Conservation (phyloP, 2,888 invertebrate species). For the Xanthorhoe designata region DNA sequence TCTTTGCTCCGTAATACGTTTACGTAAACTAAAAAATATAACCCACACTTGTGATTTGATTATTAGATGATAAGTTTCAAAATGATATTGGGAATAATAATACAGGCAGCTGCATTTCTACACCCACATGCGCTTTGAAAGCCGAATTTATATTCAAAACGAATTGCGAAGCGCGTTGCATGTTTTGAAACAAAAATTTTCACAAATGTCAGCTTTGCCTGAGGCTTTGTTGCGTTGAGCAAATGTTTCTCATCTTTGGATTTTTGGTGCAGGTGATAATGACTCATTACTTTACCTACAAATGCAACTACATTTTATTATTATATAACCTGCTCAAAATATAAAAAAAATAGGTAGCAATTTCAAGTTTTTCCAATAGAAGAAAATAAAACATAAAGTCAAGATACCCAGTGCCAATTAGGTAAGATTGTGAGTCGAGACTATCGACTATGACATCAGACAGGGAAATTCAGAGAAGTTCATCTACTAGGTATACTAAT, state of each 20-base stretch:
- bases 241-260: background rate
- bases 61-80: conserved; percentile 37
- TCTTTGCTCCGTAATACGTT: background rate
- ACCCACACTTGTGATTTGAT: conserved; percentile 35
- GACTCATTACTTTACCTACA: background rate
- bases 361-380: background rate
- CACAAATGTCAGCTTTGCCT: background rate
- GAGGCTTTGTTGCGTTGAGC: background rate
- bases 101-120: conserved; percentile 33
- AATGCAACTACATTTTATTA: background rate
- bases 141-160: conserved; percentile 28
- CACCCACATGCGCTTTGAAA: conserved; percentile 33
- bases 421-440: background rate
- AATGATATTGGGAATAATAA: conserved; percentile 38
- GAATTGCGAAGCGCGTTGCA: conserved; percentile 13
- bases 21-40: conserved; percentile 14
- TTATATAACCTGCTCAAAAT: background rate
- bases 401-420: background rate
- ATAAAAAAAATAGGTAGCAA: background rate
- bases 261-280: background rate
- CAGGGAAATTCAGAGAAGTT: background rate
- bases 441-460: background rate
- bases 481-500: background rate
- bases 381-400: background rate
- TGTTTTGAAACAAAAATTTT: conserved; percentile 21